A percentile compares a stretch with the other conserved stretches of the same genome.
Evolutionary conservation across 2,888 invertebrate genomes (phyloP).

Genomic region (Pachymerium ferrugineum): DNA sequence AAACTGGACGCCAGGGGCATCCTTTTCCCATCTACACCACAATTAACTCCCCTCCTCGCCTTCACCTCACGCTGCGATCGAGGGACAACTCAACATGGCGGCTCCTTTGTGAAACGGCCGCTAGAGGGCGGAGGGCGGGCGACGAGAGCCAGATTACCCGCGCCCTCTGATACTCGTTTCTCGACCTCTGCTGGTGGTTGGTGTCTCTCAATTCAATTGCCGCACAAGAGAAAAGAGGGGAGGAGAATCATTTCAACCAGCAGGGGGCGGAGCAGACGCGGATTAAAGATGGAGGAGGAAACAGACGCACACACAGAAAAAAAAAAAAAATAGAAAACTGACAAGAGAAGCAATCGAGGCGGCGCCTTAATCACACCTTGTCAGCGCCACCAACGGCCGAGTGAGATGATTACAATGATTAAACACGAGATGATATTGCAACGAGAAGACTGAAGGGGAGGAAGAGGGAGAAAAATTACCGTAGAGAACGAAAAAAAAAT

Average conservation of each 20-base stretch:
- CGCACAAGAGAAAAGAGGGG: neutral
- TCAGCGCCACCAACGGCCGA: constrained; percentile 27
- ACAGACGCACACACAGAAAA: neutral
- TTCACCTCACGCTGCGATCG: constrained; percentile 24
- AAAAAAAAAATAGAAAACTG: constrained; percentile 7
- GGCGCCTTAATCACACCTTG: constrained; percentile 27
- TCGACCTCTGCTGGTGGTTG: constrained; percentile 24
- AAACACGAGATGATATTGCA: constrained; percentile 20
- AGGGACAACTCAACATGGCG: constrained; percentile 15
- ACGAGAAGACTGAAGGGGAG: constrained; percentile 3
- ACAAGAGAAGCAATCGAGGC: constrained; percentile 27
- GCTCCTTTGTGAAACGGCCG: constrained; percentile 11
- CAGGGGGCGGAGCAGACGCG: constrained; percentile 19
- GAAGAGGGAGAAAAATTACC: neutral
- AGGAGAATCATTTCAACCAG: neutral
- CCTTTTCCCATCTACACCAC: constrained; percentile 20
- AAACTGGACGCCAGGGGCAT: constrained; percentile 20
- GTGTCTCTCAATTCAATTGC: constrained; percentile 27
- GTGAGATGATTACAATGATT: constrained; percentile 27
- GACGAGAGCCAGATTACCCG: constrained; percentile 3
- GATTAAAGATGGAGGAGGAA: constrained; percentile 27
- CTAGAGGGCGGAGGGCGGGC: constrained; percentile 21
- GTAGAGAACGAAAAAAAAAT: neutral
- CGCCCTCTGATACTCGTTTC: constrained; percentile 11
- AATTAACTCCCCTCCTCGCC: constrained; percentile 11